phyloP scores from a whole-genome alignment of 2,888 invertebrate genomes.

The Iselma pallidipennis region DNA sequence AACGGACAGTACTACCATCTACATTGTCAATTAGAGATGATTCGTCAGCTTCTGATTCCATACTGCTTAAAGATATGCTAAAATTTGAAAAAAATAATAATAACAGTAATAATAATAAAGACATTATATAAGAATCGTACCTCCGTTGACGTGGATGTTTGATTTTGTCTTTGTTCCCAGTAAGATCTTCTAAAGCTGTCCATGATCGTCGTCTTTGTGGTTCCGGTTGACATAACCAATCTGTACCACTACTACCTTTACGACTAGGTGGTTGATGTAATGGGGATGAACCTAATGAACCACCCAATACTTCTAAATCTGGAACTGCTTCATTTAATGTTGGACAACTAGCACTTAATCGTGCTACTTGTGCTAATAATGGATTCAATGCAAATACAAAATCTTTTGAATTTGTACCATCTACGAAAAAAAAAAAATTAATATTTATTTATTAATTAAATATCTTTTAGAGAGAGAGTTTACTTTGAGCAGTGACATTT shows the following conservation, averaged over 20 bases:
- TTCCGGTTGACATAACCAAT: constrained; percentile 56
- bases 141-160: constrained; percentile 60
- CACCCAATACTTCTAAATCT: constrained; percentile 55
- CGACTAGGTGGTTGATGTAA: constrained; percentile 61
- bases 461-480: constrained; percentile 15
- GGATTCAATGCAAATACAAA: constrained; percentile 52
- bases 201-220: constrained; percentile 74
- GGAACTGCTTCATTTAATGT: constrained; percentile 63
- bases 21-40: constrained; percentile 58
- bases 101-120: too few relatives aligned
- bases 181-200: constrained; percentile 81
- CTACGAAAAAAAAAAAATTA: constrained; percentile 7
- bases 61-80: constrained; percentile 74
- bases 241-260: constrained; percentile 64
- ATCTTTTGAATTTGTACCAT: constrained; percentile 44
- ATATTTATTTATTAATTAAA: background rate
- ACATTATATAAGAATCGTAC: too few relatives aligned
- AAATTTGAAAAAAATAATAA: background rate
- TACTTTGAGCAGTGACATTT: constrained; percentile 61
- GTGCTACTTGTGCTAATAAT: constrained; percentile 53
- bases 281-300: constrained; percentile 55
- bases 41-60: constrained; percentile 86
- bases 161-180: constrained; percentile 61
- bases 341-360: constrained; percentile 76
- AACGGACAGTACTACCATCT: constrained; percentile 62